Evolutionary conservation across 2,113 vertebrate species (phyloP).

Genomic region (Hippocampus guttulatus): DNA sequence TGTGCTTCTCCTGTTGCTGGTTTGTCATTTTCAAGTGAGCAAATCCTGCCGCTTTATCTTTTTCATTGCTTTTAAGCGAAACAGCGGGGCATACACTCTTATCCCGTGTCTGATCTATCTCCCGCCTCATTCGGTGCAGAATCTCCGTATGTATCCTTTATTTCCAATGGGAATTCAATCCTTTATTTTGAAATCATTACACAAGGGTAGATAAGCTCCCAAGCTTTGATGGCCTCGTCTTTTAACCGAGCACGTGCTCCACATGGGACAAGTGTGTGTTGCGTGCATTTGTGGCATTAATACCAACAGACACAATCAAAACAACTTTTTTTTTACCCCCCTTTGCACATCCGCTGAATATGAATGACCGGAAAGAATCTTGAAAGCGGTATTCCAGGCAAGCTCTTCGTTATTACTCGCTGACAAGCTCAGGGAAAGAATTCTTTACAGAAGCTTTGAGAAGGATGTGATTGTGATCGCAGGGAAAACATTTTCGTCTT

Average conservation of each 20-base stretch:
- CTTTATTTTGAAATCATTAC: conserved; percentile 49
- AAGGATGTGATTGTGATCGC: neutral
- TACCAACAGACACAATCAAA: conserved; percentile 16
- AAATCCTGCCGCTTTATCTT: conserved; percentile 24
- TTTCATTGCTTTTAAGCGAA: conserved; percentile 37
- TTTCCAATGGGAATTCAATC: conserved; percentile 29
- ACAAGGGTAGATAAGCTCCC: conserved; percentile 24
- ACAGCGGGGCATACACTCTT: conserved; percentile 4
- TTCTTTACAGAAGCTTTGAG: conserved; percentile 1
- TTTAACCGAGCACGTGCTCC: conserved; percentile 17
- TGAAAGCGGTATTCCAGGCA: conserved; percentile 4
- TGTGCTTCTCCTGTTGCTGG: conserved; percentile 1
- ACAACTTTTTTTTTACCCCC: neutral
- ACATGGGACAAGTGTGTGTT: conserved; percentile 6
- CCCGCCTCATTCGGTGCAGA: conserved; percentile 11
- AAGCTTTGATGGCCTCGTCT: conserved; percentile 41
- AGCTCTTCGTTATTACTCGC: conserved; percentile 10
- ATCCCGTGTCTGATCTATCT: conserved; percentile 12
- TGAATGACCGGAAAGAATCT: neutral
- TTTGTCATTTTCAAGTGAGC: conserved; percentile 8
- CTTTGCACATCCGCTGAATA: conserved; percentile 8
- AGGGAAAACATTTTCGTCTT: neutral
- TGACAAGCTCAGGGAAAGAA: conserved; percentile 15
- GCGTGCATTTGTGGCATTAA: neutral
- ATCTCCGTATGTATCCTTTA: conserved; percentile 14